Conservation (phyloP, 2,113 vertebrate species). For the Andinoacara biseriatus region DNA sequence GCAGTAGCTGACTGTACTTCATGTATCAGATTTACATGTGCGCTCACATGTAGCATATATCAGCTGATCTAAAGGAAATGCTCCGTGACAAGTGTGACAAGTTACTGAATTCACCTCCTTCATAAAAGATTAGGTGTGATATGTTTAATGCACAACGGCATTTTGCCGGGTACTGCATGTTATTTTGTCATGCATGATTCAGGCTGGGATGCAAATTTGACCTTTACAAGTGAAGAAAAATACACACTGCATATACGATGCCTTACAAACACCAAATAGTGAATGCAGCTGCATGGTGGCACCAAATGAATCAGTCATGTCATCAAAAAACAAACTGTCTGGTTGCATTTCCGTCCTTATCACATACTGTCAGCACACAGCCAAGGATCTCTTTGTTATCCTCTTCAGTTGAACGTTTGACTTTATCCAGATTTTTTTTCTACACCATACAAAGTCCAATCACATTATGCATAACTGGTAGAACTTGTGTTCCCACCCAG, state of each 20-base stretch:
- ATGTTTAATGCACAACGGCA: constrained; percentile 56
- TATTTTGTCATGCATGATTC: constrained; percentile 30
- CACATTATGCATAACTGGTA: background rate
- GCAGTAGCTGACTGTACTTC: background rate
- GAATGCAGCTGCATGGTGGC: background rate
- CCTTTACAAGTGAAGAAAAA: constrained; percentile 42
- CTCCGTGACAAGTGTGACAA: constrained; percentile 47
- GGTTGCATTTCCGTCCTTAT: background rate
- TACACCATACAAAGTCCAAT: background rate
- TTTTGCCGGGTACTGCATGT: constrained; percentile 20
- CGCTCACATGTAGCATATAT: constrained; percentile 14
- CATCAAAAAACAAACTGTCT: background rate
- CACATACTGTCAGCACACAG: background rate
- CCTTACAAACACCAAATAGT: constrained; percentile 2
- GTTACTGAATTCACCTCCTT: constrained; percentile 34
- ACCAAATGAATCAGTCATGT: constrained; percentile 1
- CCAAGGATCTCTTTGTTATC: too few relatives aligned
- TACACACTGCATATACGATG: constrained; percentile 36
- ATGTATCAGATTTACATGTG: background rate
- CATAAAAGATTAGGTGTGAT: constrained; percentile 48
- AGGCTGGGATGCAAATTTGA: constrained; percentile 48
- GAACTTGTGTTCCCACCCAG: background rate
- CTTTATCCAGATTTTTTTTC: background rate
- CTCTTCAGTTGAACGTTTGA: background rate
- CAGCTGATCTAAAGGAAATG: constrained; percentile 41